phyloP scores from a whole-genome alignment of 2,797 vertebrate species.

The Platalea minor region DNA sequence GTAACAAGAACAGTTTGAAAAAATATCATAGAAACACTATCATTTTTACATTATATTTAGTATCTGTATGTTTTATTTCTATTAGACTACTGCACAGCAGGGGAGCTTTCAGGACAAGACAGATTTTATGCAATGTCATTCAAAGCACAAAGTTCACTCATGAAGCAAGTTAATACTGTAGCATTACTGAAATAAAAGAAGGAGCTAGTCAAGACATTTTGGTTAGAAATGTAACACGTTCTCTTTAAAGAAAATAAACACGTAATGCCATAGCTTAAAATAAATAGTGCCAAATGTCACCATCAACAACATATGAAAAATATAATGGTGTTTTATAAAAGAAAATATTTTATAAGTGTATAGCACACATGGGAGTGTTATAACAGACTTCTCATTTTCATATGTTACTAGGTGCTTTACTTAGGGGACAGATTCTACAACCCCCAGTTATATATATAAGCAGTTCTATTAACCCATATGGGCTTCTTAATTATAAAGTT shows the following conservation, averaged over 20 bases:
- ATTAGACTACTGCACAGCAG: conserved; percentile 44
- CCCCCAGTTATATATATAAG: neutral
- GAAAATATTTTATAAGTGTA: neutral
- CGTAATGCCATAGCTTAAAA: conserved; percentile 65
- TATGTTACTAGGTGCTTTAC: neutral
- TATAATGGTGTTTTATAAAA: conserved; percentile 16
- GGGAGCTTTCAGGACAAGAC: conserved; percentile 23
- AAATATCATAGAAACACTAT: neutral
- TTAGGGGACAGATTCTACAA: neutral
- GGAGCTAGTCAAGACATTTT: conserved; percentile 44
- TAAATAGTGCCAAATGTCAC: conserved; percentile 73
- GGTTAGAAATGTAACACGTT: conserved; percentile 66
- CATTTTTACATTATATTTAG: conserved; percentile 26
- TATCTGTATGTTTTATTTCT: conserved; percentile 56
- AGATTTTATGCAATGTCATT: conserved; percentile 34
- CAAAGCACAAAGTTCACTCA: conserved; percentile 65
- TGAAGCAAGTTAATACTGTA: conserved; percentile 57
- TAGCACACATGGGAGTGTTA: neutral
- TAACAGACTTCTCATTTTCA: neutral
- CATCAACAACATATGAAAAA: conserved; percentile 20
- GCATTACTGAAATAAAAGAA: conserved; percentile 58
- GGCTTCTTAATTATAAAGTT: neutral
- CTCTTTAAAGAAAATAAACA: conserved; percentile 63
- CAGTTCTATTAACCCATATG: neutral
- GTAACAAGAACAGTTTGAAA: neutral